Conservation (phyloP, 2,113 vertebrate species). For the Corythornis madagascariensis region DNA sequence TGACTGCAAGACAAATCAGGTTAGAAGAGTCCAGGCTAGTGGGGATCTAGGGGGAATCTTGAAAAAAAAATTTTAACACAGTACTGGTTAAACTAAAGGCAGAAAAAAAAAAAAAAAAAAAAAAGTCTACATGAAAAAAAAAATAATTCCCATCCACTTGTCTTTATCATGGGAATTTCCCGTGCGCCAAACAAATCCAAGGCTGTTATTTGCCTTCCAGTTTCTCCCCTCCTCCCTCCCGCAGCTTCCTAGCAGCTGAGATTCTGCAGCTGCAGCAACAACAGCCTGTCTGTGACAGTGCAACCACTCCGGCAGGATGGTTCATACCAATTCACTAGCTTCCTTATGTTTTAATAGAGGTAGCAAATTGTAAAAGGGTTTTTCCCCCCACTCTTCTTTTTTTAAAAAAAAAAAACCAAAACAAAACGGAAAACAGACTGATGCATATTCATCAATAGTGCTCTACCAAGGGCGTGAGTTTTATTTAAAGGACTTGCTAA, state of each 20-base stretch:
- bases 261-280: constrained; percentile 62
- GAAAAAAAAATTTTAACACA: background rate
- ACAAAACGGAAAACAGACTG: background rate
- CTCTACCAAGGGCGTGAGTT: background rate
- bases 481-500: background rate
- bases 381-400: background rate
- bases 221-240: constrained; percentile 16
- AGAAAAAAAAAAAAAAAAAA: background rate
- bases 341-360: constrained; percentile 38
- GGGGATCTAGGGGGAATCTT: background rate
- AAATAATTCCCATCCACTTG: background rate
- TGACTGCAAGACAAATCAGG: background rate
- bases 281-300: constrained; percentile 34
- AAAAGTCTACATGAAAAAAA: background rate
- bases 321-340: background rate
- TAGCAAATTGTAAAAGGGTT: constrained; percentile 1
- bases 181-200: constrained; percentile 13
- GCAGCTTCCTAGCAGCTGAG: constrained; percentile 58
- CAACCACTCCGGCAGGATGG: background rate
- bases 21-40: background rate
- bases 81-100: background rate
- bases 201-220: constrained; percentile 4
- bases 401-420: too few species aligned
- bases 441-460: constrained; percentile 46
- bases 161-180: background rate